Evolutionary conservation across 2,113 vertebrate genomes (phyloP).

Genomic region (Bubalus kerabau): DNA sequence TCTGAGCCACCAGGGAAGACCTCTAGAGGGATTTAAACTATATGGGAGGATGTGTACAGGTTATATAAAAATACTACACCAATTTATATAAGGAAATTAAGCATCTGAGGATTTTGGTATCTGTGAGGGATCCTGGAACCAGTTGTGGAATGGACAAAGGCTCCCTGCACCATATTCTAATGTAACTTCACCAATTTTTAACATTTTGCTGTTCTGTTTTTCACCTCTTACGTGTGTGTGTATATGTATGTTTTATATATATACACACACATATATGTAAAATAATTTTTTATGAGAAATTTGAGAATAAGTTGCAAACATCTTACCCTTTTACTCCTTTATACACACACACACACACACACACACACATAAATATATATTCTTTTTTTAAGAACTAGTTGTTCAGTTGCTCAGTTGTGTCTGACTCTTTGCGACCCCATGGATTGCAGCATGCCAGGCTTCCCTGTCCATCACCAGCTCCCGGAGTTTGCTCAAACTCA

Average conservation of each 20-base stretch:
- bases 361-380: not conserved
- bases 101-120: not conserved
- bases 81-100: not conserved
- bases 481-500: not conserved
- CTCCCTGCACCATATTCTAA: not conserved
- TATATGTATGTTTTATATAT: not conserved
- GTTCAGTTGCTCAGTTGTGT: not conserved
- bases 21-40: not conserved
- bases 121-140: not conserved
- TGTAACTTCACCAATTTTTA: not conserved
- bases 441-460: not conserved
- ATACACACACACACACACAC: not conserved
- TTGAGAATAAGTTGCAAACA: not conserved
- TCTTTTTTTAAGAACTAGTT: not conserved
- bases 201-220: not conserved
- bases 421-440: not conserved
- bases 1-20: no score
- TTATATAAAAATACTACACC: not conserved
- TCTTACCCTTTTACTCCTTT: not conserved
- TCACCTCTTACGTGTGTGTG: not conserved
- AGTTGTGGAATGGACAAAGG: not conserved
- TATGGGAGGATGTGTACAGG: not conserved
- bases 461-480: not conserved
- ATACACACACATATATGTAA: not conserved
- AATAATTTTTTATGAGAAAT: not conserved